A percentile compares a stretch with the other conserved stretches of the same genome.
phyloP scores from a whole-genome alignment of 2,113 vertebrate genomes.

The Macrotus californicus region DNA sequence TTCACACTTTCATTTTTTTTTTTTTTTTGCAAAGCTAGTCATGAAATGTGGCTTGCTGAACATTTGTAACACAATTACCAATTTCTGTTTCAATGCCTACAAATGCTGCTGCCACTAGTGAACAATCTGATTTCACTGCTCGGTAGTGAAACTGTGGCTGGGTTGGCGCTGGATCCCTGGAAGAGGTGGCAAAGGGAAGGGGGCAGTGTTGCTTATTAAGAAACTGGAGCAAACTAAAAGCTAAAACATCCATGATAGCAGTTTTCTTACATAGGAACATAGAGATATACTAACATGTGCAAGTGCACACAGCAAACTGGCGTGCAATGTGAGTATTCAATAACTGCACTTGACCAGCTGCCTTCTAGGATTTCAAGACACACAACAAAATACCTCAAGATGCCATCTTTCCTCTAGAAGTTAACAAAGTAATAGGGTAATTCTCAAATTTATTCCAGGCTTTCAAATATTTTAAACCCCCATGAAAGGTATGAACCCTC shows the following conservation, averaged over 20 bases:
- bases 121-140: not conserved
- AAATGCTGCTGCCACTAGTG: not conserved
- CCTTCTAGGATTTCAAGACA: constrained; percentile 21
- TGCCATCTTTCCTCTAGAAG: not conserved
- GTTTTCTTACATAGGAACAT: not conserved
- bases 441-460: constrained; percentile 5
- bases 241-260: not conserved
- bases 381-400: not conserved
- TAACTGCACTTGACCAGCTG: not conserved
- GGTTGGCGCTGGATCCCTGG: not conserved
- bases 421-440: not conserved
- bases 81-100: constrained; percentile 31
- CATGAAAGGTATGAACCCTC: not conserved
- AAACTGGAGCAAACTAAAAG: not conserved
- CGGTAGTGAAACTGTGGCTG: not conserved
- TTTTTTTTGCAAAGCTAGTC: constrained; percentile 48
- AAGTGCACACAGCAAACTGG: not conserved
- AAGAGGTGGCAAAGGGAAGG: not conserved
- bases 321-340: not conserved
- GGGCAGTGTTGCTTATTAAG: not conserved
- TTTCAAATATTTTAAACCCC: constrained; percentile 4
- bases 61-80: not conserved
- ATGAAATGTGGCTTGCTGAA: constrained; percentile 25
- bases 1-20: constrained; percentile 35
- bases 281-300: not conserved